Percentiles rank a stretch among this genome's conserved stretches.
These are phyloP conservation scores for Eudemis profundana DNA, from an alignment of 2,888 invertebrate species.

Conservation along the genomic window DNA sequence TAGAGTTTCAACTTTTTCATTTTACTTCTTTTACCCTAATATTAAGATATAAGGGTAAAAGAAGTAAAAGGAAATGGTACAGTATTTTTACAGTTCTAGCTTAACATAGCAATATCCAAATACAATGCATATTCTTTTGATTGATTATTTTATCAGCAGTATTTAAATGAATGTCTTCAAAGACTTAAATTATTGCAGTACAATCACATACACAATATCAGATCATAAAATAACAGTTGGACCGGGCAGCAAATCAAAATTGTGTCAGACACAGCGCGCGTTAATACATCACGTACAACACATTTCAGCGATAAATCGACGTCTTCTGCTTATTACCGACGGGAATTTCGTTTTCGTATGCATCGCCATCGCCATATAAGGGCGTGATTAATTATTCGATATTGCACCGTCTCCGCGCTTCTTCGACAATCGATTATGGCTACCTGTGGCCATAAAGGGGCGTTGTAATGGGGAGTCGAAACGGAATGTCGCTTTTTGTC, in stretches of 20 bases:
- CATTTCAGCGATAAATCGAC: constrained; percentile 62
- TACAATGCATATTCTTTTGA: too few relatives aligned
- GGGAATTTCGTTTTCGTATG: constrained; percentile 63
- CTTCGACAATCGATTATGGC: constrained; percentile 64
- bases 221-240: background rate
- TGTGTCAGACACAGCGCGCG: constrained; percentile 18
- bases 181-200: too few relatives aligned
- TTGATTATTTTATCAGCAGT: too few relatives aligned
- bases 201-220: too few relatives aligned
- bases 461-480: constrained; percentile 55
- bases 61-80: too few relatives aligned
- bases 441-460: constrained; percentile 50
- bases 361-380: constrained; percentile 67
- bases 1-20: too few relatives aligned
- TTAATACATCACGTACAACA: constrained; percentile 39
- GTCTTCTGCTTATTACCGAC: constrained; percentile 65
- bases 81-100: too few relatives aligned
- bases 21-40: too few relatives aligned
- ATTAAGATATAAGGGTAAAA: too few relatives aligned
- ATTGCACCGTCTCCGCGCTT: constrained; percentile 59
- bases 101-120: too few relatives aligned
- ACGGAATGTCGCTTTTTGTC: constrained; percentile 53
- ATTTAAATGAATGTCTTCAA: too few relatives aligned
- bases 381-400: constrained; percentile 72
- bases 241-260: constrained; percentile 14